Evolutionary conservation across 2,113 vertebrate genomes (phyloP).

Genomic region (Caracal caracal): DNA sequence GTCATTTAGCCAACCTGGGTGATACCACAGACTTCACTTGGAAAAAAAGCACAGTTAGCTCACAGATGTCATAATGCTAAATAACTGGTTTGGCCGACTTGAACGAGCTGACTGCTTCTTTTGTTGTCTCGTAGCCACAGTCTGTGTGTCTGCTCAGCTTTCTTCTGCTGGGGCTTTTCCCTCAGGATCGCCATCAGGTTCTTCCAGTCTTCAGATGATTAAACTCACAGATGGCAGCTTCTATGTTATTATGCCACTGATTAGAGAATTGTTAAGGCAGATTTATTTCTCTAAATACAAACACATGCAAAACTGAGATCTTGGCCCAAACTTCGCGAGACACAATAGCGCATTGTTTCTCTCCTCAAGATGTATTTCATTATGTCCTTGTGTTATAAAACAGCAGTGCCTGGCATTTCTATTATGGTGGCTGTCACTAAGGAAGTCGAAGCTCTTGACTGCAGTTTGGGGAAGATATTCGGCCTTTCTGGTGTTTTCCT

Average conservation of each 20-base stretch:
- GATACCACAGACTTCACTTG: neutral
- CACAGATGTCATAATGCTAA: neutral
- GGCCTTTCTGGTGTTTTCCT: neutral
- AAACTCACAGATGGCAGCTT: constrained; percentile 74
- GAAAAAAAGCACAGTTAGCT: neutral
- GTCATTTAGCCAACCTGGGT: neutral
- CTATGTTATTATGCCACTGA: constrained; percentile 69
- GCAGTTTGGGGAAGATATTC: neutral
- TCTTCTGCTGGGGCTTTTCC: neutral
- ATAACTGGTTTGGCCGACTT: neutral
- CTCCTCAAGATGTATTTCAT: constrained; percentile 44
- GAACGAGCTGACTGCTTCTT: neutral
- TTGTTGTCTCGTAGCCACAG: neutral
- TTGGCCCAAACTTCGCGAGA: constrained; percentile 55
- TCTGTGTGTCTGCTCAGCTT: neutral
- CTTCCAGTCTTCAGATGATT: constrained; percentile 63
- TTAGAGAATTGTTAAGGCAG: constrained; percentile 78
- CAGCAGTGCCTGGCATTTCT: neutral
- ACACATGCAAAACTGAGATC: constrained; percentile 63
- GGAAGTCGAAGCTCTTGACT: neutral
- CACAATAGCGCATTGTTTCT: constrained; percentile 67
- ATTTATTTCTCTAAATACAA: constrained; percentile 76
- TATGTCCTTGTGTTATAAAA: neutral
- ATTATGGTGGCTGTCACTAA: neutral
- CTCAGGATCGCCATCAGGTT: neutral